Conservation (phyloP, 2,888 invertebrate genomes). For the Athetis lepigone region DNA sequence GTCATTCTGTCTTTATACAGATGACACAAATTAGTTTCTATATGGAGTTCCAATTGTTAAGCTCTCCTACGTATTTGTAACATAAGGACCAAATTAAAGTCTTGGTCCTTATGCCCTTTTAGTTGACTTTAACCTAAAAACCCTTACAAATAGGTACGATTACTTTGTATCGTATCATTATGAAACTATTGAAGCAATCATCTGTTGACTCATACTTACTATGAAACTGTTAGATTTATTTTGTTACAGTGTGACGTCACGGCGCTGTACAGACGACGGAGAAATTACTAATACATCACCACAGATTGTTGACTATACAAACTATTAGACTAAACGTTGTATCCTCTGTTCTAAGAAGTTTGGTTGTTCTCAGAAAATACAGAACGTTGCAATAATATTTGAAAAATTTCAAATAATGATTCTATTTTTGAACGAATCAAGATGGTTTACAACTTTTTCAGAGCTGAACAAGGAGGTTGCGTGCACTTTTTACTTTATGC, state of each 20-base stretch:
- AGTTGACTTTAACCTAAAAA: constrained; percentile 1
- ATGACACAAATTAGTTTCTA: not conserved
- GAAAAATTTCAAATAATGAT: constrained; percentile 7
- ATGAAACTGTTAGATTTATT: constrained; percentile 56
- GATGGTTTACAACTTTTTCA: constrained; percentile 21
- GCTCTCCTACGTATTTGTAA: not conserved
- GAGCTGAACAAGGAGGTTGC: not conserved
- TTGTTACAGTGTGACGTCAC: constrained; percentile 60
- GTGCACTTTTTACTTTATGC: not conserved
- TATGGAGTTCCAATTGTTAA: not conserved
- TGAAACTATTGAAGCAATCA: constrained; percentile 42
- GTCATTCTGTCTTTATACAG: not conserved
- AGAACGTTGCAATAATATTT: not conserved
- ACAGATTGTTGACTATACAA: constrained; percentile 20
- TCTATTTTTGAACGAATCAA: constrained; percentile 59
- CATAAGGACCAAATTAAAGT: constrained; percentile 21
- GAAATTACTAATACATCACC: constrained; percentile 44
- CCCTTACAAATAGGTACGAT: not conserved
- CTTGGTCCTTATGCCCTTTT: constrained; percentile 9
- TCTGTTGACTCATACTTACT: constrained; percentile 51
- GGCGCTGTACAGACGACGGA: constrained; percentile 41
- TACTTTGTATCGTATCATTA: constrained; percentile 26
- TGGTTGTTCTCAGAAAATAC: not conserved
- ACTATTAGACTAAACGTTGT: constrained; percentile 14
- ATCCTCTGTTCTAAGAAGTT: constrained; percentile 16